Evolutionary conservation across 2,797 vertebrate species (phyloP).

Genomic region (Glossophaga mutica): DNA sequence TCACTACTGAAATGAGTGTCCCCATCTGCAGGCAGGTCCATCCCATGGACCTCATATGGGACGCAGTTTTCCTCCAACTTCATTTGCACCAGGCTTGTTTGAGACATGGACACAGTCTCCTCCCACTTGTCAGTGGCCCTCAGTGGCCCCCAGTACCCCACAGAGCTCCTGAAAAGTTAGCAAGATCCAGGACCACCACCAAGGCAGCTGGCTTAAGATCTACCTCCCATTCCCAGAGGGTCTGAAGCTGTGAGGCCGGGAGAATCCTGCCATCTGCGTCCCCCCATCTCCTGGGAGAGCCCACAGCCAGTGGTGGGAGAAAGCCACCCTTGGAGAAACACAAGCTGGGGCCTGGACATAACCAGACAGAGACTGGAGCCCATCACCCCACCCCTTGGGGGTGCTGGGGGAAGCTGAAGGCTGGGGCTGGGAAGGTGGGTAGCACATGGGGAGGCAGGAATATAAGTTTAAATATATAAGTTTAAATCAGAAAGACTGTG

Average conservation of each 20-base stretch:
- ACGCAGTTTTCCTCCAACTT: rapidly evolving
- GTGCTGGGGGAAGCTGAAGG: background rate
- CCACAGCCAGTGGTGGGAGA: rapidly evolving
- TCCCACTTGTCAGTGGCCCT: background rate
- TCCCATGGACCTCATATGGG: rapidly evolving
- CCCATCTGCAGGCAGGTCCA: background rate
- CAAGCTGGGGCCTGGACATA: background rate
- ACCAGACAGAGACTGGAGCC: background rate
- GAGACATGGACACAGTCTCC: background rate
- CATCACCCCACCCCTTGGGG: too few species aligned
- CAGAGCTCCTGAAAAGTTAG: background rate
- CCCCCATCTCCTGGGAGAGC: background rate
- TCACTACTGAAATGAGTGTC: rapidly evolving
- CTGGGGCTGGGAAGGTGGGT: background rate
- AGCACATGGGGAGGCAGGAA: background rate
- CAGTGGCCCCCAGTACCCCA: rapidly evolving
- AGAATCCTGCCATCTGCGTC: background rate
- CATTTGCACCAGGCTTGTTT: background rate
- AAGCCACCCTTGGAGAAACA: background rate
- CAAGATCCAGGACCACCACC: background rate
- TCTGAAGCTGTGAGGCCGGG: background rate
- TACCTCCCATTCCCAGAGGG: background rate
- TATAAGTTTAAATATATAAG: background rate
- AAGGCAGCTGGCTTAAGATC: background rate
- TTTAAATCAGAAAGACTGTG: background rate